These are phyloP conservation scores for Pilophorus perplexus DNA, from an alignment of 2,888 invertebrate genomes.

Conservation along the genomic window DNA sequence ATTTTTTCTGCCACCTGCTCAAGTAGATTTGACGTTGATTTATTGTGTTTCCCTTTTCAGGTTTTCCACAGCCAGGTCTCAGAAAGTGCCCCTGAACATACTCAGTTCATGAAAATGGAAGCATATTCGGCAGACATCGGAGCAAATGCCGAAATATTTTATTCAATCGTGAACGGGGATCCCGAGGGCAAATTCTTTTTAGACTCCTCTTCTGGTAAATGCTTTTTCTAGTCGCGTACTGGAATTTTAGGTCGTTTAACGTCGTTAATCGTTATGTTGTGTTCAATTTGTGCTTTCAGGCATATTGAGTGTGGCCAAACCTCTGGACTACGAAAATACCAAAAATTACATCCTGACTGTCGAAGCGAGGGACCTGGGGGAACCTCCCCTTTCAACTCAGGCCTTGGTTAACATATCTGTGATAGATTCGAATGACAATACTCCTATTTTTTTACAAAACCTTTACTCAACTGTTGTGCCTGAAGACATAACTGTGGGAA, in stretches of 20 bases:
- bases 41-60: too few relatives aligned
- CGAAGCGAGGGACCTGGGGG: constrained; percentile 85
- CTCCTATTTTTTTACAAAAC: constrained; percentile 74
- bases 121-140: constrained; percentile 91
- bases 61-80: constrained; percentile 69
- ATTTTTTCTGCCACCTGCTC: too few relatives aligned
- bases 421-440: constrained; percentile 83
- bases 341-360: constrained; percentile 83
- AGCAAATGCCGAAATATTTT: constrained; percentile 86
- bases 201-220: constrained; percentile 60
- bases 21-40: too few relatives aligned
- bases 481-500: constrained; percentile 74
- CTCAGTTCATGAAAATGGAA: constrained; percentile 77
- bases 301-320: constrained; percentile 70
- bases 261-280: neutral
- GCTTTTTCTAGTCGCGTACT: neutral
- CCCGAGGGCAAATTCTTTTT: constrained; percentile 81
- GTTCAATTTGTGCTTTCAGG: constrained; percentile 55
- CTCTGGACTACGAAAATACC: constrained; percentile 83
- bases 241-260: neutral
- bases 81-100: constrained; percentile 74
- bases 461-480: constrained; percentile 72
- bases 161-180: constrained; percentile 83
- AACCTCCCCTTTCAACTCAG: constrained; percentile 85
- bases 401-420: constrained; percentile 84